Conservation (phyloP, 1,140 invertebrate species). For the Macrocentrus cingulum region DNA sequence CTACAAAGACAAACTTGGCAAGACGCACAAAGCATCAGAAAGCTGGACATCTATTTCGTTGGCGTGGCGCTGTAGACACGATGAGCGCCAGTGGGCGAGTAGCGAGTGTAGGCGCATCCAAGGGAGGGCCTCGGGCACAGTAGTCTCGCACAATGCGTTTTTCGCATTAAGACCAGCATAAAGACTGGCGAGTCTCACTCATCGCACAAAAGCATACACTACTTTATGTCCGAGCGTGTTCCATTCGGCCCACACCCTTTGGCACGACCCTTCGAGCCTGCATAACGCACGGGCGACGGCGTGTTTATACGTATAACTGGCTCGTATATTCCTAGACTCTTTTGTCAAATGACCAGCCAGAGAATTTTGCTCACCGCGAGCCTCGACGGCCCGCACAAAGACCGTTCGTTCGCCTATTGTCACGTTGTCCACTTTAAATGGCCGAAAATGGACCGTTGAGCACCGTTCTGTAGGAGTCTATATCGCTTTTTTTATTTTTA, state of each 20-base stretch:
- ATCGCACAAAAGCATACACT: slow-evolving; percentile 4
- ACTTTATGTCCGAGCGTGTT: neutral
- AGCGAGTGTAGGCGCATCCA: neutral
- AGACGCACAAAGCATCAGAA: neutral
- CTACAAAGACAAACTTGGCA: neutral
- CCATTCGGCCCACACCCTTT: neutral
- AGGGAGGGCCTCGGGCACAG: slow-evolving; percentile 2
- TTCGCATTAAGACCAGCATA: neutral
- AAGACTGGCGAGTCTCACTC: slow-evolving; percentile 19
- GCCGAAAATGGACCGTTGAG: too few relatives aligned
- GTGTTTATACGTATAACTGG: too few relatives aligned
- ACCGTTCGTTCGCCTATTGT: too few relatives aligned
- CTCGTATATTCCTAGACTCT: neutral
- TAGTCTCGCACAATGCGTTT: neutral
- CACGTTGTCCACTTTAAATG: too few relatives aligned
- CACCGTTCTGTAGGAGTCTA: too few relatives aligned
- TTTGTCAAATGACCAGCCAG: slow-evolving; percentile 5
- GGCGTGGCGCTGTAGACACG: neutral
- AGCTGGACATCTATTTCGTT: neutral
- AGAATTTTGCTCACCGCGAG: neutral
- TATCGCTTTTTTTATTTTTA: too few relatives aligned
- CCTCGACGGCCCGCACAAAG: too few relatives aligned
- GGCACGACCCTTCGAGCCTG: neutral
- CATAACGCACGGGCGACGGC: too few relatives aligned
- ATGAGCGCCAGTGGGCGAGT: neutral